Evolutionary conservation across 2,888 invertebrate species (phyloP), one percentile per base, ranked within the genome.

Genomic region (Dorcus parallelipipedus): DNA sequence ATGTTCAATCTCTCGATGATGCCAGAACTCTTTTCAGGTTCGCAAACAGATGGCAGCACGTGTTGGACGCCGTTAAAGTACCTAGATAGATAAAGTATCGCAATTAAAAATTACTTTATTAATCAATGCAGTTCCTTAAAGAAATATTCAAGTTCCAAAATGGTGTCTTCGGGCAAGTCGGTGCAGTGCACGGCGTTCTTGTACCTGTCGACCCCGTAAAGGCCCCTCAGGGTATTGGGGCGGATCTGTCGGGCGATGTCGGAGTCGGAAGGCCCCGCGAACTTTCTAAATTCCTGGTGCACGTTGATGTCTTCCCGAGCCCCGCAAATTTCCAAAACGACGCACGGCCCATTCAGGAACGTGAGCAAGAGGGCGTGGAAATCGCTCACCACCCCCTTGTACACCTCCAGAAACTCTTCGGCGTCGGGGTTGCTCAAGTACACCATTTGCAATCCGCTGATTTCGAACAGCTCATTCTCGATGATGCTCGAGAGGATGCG

Each of bases 161-260:
- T 73, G 0, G 91, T 90, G 79, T 97, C 96, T 74, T 95, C 95
- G 0, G 89, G 85, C 56, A 97, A 81, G 81, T 97, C 97, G 20
- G 97, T 96, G 74, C 96, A 96, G 76, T 97, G 97, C 6, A 97
- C 82, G 3, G 92, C 95, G 79, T 97, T 97, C 72, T 88, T 84
- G 20, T 93, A 85, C 79, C 90, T 93, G 43, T 86, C 88, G 43
- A 83, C 84, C 0, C 97, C 97, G 78, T 90, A 92, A 70, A 86
- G 85, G 1, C 95, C 95, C 68, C 97, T 82, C 43, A 97, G 75
- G 0, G 94, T 91, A 64, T 89, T 81, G 0, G 96, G 95, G 10
- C 95, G 83, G 53, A 97, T 80, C 64, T 93, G 85, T 67, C 89
- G 84, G 0, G 93, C 95, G 59, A 95, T 88, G 75, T 94, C 93